Evolutionary conservation across 2,888 invertebrate genomes (phyloP), one percentile per base, ranked within the genome.

Genomic region (Lepidocyrtoides sp.): DNA sequence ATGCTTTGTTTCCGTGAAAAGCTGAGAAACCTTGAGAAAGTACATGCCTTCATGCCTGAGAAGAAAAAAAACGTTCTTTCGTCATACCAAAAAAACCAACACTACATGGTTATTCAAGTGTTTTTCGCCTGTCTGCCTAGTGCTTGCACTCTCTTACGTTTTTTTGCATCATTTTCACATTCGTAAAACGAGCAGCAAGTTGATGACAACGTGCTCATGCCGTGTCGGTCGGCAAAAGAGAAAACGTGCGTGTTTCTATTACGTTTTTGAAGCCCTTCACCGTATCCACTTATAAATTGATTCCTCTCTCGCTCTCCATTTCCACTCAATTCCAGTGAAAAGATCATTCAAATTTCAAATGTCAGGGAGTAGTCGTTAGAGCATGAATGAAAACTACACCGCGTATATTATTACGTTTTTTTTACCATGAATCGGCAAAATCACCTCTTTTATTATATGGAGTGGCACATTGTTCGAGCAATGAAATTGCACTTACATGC

Each of bases 1-100:
- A 69, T 41, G 69, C n/a, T 69, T 69, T 36, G 17, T n/a, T 69
- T 69, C 69, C 36, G 36, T 23, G 36, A 23, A 69, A 26, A 60
- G 17, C 23, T 5, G 5, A 69, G 20, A 41, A 69, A n/a, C 69
- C 69, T 69, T 69, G 69, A 69, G 69, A 69, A 36, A 69, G 20
- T 17, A 32, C 32, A 36, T 32, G 14, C 66, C n/a, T 36, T 41
- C 20, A 72, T 41, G 29, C 63, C 20, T 17, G 17, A 1, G 48
- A 4, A 2, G 48, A 14, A 10, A 48, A 48, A 48, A n/a, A 17
- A 54, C 54, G 54, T 54, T 54, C 17, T 54, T 54, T 54, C 4
- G 14, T 54, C 36, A 36, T 36, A 7, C 3, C 2, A 36, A 36
- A 36, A 36, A 7, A 36, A 36, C 36, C 36, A 36, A 36, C 36